Evolutionary conservation across 2,113 vertebrate species (phyloP), one percentile per base, ranked within the genome.

Genomic region (Nibea coibor): DNA sequence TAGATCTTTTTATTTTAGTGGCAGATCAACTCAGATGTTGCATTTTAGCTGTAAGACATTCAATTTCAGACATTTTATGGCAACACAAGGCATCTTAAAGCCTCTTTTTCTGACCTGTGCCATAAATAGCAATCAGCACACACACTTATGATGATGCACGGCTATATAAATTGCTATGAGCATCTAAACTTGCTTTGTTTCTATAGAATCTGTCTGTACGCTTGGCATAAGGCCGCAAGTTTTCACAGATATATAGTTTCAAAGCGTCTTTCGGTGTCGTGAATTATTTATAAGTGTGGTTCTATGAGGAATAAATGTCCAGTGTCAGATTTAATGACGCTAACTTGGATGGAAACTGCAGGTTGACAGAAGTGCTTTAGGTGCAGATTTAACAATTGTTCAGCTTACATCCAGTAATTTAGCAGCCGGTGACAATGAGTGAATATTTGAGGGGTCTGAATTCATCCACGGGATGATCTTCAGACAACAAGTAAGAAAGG

Each of bases 251-350:
- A 63, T 79, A 43, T 64, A 7, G 68, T 87, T 87, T 71, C 68
- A 78, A 78, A 57, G 63, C 47, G 31, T 79, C 75, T 45, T 56
- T 61, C 24, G 22, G n/a, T 19, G 19, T 22, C n/a, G 7, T 86
- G 35, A 80, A 84, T 73, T 79, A 79, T 87, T 79, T 16, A 65
- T 75, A 4, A 72, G 43, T 72, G 62, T 62, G 39, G 54, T 67
- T 28, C 79, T 58, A 64, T 72, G 78, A 63, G 66, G 62, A 72
- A 68, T 77, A 59, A 81, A 86, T 65, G 42, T 50, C 59, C 53
- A 51, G 42, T 14, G 74, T 86, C 78, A 79, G 16, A 17, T 78
- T 74, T 76, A n/a, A 62, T 57, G 74, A 71, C 59, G 16, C 26
- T 17, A 56, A 28, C 14, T 47, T 42, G 57, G 28, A 65, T 80